These are phyloP conservation scores for Euplagia quadripunctaria DNA, from an alignment of 2,888 invertebrate species.

Conservation along the genomic window DNA sequence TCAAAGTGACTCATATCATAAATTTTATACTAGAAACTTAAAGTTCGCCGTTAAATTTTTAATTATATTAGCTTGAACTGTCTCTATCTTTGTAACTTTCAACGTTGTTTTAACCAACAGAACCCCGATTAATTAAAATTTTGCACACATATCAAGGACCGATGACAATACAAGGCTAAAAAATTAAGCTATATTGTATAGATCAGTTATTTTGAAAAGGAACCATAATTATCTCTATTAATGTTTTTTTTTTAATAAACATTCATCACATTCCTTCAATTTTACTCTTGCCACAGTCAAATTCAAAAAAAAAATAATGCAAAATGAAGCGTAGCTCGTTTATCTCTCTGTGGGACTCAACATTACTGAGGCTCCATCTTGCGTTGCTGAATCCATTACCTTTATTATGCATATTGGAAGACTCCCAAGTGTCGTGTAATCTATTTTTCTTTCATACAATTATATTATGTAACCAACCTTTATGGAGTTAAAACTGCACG, in stretches of 20 bases:
- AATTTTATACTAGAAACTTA: no score
- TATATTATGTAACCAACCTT: constrained; percentile 33
- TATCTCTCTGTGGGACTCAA: constrained; percentile 32
- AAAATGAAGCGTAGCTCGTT: constrained; percentile 45
- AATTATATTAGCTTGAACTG: no score
- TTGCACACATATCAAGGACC: no score
- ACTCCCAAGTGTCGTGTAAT: constrained; percentile 45
- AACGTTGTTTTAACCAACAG: no score
- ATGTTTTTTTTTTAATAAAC: constrained; percentile 4
- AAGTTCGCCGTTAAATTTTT: no score
- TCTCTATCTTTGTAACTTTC: no score
- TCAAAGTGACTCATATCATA: no score
- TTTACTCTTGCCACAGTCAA: constrained; percentile 2
- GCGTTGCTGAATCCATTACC: constrained; percentile 63
- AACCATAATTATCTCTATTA: background rate
- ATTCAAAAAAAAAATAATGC: constrained; percentile 17
- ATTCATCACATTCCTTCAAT: constrained; percentile 8
- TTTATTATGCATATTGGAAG: constrained; percentile 55
- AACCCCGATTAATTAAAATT: no score
- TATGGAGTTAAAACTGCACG: constrained; percentile 26
- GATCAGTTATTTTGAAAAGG: no score
- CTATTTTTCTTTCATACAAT: constrained; percentile 50
- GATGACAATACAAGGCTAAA: no score
- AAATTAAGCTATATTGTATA: no score
- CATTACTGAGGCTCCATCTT: constrained; percentile 43